Conservation (phyloP, 2,113 vertebrate species). For the Todiramphus chloris region DNA sequence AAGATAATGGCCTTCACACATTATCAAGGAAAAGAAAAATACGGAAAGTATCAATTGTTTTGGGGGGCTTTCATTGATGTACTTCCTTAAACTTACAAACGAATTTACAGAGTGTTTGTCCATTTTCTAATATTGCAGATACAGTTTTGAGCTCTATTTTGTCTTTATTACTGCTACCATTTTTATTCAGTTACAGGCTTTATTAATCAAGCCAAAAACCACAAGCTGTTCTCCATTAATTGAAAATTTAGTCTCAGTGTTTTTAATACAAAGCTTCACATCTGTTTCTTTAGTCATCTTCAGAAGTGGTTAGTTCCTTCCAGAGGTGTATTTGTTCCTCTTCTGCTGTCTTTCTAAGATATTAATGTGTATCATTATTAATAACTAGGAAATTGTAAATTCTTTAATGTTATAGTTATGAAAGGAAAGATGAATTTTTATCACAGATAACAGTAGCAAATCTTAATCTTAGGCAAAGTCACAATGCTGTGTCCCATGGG, state of each 20-base stretch:
- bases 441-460: background rate
- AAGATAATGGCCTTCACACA: background rate
- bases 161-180: slow-evolving; percentile 29
- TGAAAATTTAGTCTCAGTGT: slow-evolving; percentile 45
- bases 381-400: background rate
- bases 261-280: slow-evolving; percentile 60
- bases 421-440: background rate
- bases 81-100: slow-evolving; percentile 5
- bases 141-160: background rate
- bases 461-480: background rate
- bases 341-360: slow-evolving; percentile 24
- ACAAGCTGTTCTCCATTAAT: slow-evolving; percentile 51
- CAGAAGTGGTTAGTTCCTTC: slow-evolving; percentile 47
- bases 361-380: slow-evolving; percentile 16
- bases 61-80: background rate
- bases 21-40: background rate
- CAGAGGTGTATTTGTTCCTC: slow-evolving; percentile 12
- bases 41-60: background rate
- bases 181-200: slow-evolving; percentile 52
- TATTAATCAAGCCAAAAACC: slow-evolving; percentile 56
- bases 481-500: background rate
- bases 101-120: background rate
- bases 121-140: slow-evolving; percentile 5
- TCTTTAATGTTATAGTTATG: background rate
- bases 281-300: slow-evolving; percentile 50